Percentiles rank a stretch among this genome's conserved stretches.
Evolutionary conservation across 1,140 invertebrate genomes (phyloP).

Genomic region (Diploscapter pachys): DNA sequence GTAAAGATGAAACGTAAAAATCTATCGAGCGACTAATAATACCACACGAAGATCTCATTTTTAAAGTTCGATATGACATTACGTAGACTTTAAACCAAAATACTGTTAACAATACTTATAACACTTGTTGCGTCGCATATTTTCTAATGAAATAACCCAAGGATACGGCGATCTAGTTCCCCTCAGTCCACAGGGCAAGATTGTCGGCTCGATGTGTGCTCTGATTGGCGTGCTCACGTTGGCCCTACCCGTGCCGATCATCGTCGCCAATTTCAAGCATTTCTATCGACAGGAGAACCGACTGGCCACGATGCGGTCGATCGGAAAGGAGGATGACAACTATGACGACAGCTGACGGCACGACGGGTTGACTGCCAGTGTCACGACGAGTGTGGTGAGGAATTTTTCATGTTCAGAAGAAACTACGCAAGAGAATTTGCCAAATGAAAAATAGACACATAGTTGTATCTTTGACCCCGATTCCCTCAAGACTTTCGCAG

Average conservation of each 20-base stretch:
- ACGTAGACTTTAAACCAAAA: no score
- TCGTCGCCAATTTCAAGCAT: slow-evolving; percentile 65
- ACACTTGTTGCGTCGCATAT: no score
- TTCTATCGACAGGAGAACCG: slow-evolving; percentile 58
- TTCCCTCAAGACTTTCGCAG: no score
- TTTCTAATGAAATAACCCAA: no score
- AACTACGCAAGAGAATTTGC: background rate
- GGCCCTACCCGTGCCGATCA: slow-evolving; percentile 85
- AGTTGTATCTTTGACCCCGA: no score
- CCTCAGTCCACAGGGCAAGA: slow-evolving; percentile 75
- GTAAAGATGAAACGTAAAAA: no score
- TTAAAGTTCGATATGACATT: no score
- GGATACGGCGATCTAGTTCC: slow-evolving; percentile 65
- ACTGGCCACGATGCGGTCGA: slow-evolving; percentile 46
- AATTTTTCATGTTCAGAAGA: background rate
- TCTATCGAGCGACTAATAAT: no score
- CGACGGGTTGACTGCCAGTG: slow-evolving; percentile 8
- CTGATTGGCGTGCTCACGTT: slow-evolving; percentile 84
- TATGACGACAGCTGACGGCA: slow-evolving; percentile 22
- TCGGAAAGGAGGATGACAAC: slow-evolving; percentile 26
- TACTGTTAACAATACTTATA: no score
- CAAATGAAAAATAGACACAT: no score
- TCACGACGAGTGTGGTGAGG: slow-evolving; percentile 6
- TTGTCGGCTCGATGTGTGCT: slow-evolving; percentile 81
- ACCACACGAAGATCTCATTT: no score